Evolutionary conservation across 1,140 invertebrate species (phyloP), one percentile per base, ranked within the genome.

Genomic region (Papilio aristodemus): DNA sequence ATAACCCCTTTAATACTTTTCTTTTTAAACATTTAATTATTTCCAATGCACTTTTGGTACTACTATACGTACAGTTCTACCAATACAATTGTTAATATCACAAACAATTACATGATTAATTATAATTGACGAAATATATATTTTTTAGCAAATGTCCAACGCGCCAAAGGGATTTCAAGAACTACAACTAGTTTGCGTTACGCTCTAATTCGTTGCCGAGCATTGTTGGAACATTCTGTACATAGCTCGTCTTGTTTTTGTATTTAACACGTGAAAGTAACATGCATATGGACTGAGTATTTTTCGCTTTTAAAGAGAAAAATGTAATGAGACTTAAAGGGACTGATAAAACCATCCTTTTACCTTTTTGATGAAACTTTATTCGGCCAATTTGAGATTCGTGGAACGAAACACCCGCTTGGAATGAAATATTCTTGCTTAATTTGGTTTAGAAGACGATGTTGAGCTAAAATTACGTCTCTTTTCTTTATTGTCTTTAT

Each of bases 341-440:
- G 46, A 19, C 19, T 54, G 19, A 25, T 54, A 54, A 54, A 54
- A 8, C 19, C 17, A 54, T 54, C 46, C 19, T 54, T 25, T 4
- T 54, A 54, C 19, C 11, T 8, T 4, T 22, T 25, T 54, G 46
- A 54, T 54, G 19, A 54, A 19, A 54, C 10, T 54, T 54, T 54
- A 54, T 54, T 54, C 46, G 46, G 19, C 46, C 46, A 54, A 54
- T 54, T 54, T 54, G 2, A 54, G 46, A 22, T 19, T 8, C 46
- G 46, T 25, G 17, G 19, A 9, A 54, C 19, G 9, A 54, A 22
- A 54, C 46, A 54, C 46, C 46, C 17, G 46, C 46, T 54, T 22
- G 22, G 9, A 46, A 54, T 22, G 9, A 54, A 54, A 54, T 25
- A 13, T 54, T 54, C 46, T 54, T 19, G 19, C 46, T 54, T 54